These are phyloP conservation scores for Periparus ater DNA, from an alignment of 2,797 vertebrate species.

Conservation along the genomic window DNA sequence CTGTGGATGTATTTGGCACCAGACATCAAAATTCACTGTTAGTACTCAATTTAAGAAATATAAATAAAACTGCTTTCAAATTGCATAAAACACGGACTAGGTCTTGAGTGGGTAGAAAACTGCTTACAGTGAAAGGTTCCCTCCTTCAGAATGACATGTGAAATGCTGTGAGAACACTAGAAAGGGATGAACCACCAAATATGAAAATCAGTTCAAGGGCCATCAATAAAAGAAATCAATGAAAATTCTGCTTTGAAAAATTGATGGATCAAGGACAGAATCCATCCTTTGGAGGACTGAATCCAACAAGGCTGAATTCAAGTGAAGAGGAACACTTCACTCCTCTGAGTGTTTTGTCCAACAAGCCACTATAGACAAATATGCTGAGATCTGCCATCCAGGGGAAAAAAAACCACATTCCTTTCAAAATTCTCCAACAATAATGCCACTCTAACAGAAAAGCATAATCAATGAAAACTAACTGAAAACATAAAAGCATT, in stretches of 20 bases:
- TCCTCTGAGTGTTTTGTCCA: background rate
- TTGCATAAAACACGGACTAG: background rate
- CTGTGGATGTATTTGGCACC: background rate
- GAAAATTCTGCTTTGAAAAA: constrained; percentile 3
- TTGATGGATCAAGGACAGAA: background rate
- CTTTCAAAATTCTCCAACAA: background rate
- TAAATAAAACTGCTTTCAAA: background rate
- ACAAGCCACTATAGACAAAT: background rate
- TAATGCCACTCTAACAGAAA: background rate
- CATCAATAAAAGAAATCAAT: background rate
- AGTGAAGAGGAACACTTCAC: background rate
- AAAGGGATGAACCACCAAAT: background rate
- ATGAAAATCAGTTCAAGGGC: background rate
- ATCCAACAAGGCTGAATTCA: background rate
- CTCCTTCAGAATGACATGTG: background rate
- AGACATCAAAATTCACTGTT: background rate
- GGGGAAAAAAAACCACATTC: background rate
- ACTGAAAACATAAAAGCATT: background rate
- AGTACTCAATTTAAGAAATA: background rate
- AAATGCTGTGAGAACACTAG: background rate
- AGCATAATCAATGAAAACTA: background rate
- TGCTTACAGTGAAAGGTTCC: background rate
- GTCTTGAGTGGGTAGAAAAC: background rate
- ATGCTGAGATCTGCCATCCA: background rate
- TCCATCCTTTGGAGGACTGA: background rate